Percentiles rank a stretch among this genome's conserved stretches.
Evolutionary conservation across 1,140 invertebrate genomes (phyloP).

Genomic region (Physella acuta): DNA sequence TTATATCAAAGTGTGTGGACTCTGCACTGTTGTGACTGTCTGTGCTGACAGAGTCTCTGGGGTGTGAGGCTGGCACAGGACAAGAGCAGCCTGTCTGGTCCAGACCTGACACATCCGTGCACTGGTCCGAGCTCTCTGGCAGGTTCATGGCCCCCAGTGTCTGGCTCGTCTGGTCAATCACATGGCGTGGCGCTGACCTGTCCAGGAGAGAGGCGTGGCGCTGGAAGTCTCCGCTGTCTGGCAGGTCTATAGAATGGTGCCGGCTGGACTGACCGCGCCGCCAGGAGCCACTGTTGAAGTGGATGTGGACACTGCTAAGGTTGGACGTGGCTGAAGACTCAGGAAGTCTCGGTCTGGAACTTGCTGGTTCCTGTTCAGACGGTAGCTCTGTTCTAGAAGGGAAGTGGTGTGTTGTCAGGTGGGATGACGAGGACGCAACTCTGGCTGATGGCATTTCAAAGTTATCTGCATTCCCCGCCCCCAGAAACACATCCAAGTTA

Average conservation of each 20-base stretch:
- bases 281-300: too few species aligned
- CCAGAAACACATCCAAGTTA: neutral
- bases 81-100: too few species aligned
- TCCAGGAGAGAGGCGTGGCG: slow-evolving; percentile 7
- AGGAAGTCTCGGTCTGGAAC: neutral
- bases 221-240: neutral
- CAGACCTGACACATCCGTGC: slow-evolving; percentile 34
- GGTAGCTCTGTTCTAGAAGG: neutral
- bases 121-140: slow-evolving; percentile 30
- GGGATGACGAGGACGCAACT: neutral
- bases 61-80: too few species aligned
- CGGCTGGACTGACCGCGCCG: neutral
- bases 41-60: too few species aligned
- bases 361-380: neutral
- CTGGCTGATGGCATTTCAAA: neutral
- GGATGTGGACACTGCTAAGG: neutral
- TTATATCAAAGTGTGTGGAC: too few species aligned
- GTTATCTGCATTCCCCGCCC: neutral
- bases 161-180: slow-evolving; percentile 32
- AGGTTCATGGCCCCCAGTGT: slow-evolving; percentile 29
- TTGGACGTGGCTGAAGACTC: neutral
- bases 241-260: neutral
- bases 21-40: too few species aligned
- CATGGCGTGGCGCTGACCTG: neutral
- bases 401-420: too few species aligned